These are phyloP conservation scores for Esox masquinongy DNA, from an alignment of 2,797 vertebrate species.

Conservation along the genomic window DNA sequence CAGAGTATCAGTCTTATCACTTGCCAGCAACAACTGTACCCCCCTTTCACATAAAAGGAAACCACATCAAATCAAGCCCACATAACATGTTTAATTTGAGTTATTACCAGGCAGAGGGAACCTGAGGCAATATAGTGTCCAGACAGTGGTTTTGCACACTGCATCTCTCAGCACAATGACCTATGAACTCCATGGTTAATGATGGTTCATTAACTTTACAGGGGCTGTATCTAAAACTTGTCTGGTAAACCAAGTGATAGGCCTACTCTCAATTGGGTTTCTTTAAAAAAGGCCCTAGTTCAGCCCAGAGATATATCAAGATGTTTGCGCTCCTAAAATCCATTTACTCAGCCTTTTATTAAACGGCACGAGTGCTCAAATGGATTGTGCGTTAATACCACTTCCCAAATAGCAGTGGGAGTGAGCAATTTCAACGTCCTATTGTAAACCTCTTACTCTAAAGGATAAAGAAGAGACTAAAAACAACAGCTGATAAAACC, in stretches of 20 bases:
- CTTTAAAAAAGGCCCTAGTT: background rate
- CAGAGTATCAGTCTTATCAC: background rate
- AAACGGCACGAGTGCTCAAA: background rate
- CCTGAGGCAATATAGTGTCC: slow-evolving; percentile 18
- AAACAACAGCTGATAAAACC: background rate
- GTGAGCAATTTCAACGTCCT: background rate
- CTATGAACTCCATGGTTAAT: slow-evolving; percentile 16
- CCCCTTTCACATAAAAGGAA: no score
- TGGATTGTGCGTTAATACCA: slow-evolving; percentile 10
- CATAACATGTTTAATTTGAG: slow-evolving; percentile 20
- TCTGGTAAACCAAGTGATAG: background rate
- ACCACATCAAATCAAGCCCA: background rate
- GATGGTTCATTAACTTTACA: slow-evolving; percentile 18
- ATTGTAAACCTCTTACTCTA: slow-evolving; percentile 11
- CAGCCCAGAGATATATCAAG: background rate
- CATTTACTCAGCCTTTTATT: background rate
- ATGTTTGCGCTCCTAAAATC: no score
- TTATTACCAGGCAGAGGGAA: background rate
- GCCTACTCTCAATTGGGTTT: background rate
- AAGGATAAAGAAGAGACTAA: background rate
- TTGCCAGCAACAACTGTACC: background rate
- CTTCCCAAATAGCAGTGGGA: background rate
- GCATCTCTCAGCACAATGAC: background rate
- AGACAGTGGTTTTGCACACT: slow-evolving; percentile 23
- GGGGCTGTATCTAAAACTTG: background rate